Conservation (phyloP, 2,888 invertebrate genomes). For the Drosophila demipolita region DNA sequence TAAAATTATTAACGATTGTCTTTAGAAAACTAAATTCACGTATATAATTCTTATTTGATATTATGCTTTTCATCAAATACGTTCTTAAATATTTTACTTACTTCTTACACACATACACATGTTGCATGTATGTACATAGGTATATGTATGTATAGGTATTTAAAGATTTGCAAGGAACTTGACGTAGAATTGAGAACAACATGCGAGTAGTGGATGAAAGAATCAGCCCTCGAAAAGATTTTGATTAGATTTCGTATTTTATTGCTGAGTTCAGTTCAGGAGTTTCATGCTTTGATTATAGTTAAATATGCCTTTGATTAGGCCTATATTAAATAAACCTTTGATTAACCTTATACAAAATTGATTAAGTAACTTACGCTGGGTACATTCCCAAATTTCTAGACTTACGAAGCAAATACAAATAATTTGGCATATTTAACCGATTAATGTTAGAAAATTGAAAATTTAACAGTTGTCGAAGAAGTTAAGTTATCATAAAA, state of each 20-base stretch:
- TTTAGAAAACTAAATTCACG: slow-evolving; percentile 78
- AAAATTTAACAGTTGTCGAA: neutral
- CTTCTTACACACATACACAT: slow-evolving; percentile 25
- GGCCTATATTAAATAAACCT: slow-evolving; percentile 2
- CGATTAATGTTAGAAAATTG: slow-evolving; percentile 15
- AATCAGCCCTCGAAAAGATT: slow-evolving; percentile 36
- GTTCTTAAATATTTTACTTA: slow-evolving; percentile 31
- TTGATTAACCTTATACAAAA: slow-evolving; percentile 20
- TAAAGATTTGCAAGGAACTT: slow-evolving; percentile 67
- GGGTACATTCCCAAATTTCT: slow-evolving; percentile 7
- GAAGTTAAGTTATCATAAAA: neutral
- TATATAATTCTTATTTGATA: slow-evolving; percentile 58
- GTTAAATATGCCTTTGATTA: slow-evolving; percentile 15
- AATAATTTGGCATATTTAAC: slow-evolving; percentile 14
- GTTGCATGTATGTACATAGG: slow-evolving; percentile 16
- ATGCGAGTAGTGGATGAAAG: slow-evolving; percentile 29
- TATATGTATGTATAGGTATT: slow-evolving; percentile 14
- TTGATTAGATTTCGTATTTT: slow-evolving; percentile 38
- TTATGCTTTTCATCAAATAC: slow-evolving; percentile 29
- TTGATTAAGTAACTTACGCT: slow-evolving; percentile 27
- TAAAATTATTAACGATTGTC: slow-evolving; percentile 82
- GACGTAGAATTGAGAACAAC: slow-evolving; percentile 45
- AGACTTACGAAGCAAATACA: slow-evolving; percentile 23
- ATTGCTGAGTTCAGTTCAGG: slow-evolving; percentile 44
- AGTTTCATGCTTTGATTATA: slow-evolving; percentile 39